phyloP scores from a whole-genome alignment of 2,888 invertebrate genomes.

The Drosophila colorata region DNA sequence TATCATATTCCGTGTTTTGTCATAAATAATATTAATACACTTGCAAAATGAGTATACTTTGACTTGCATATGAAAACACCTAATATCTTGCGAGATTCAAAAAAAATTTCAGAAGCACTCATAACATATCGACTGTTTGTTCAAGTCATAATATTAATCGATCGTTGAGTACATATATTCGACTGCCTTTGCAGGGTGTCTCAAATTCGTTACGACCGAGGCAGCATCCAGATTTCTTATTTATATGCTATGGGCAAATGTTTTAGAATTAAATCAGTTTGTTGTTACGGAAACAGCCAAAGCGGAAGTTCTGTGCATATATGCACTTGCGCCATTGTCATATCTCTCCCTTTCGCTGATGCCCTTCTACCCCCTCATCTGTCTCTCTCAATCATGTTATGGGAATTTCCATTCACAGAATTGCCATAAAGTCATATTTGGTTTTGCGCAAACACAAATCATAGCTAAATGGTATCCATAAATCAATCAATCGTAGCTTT shows the following conservation, averaged over 20 bases:
- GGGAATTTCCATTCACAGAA: slow-evolving; percentile 24
- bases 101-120: slow-evolving; percentile 11
- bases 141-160: not conserved
- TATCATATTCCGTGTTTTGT: slow-evolving; percentile 69
- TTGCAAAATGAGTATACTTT: slow-evolving; percentile 38
- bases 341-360: not conserved
- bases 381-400: slow-evolving; percentile 3
- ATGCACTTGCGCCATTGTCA: slow-evolving; percentile 17
- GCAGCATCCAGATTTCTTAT: slow-evolving; percentile 20
- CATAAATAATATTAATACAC: slow-evolving; percentile 69
- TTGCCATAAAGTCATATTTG: slow-evolving; percentile 44
- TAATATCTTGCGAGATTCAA: not conserved
- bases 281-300: slow-evolving; percentile 47
- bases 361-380: not conserved
- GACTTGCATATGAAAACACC: slow-evolving; percentile 13
- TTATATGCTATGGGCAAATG: slow-evolving; percentile 40
- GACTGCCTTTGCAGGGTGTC: slow-evolving; percentile 29
- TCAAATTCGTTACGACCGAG: not conserved
- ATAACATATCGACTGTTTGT: slow-evolving; percentile 10
- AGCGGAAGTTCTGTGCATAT: slow-evolving; percentile 67
- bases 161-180: not conserved
- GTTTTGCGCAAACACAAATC: slow-evolving; percentile 60
- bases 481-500: slow-evolving; percentile 73
- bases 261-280: slow-evolving; percentile 34
- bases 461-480: slow-evolving; percentile 73